Percentiles rank a stretch among this genome's conserved stretches.
Evolutionary conservation across 2,888 invertebrate species (phyloP).

Genomic region (Drosophila lutescens): DNA sequence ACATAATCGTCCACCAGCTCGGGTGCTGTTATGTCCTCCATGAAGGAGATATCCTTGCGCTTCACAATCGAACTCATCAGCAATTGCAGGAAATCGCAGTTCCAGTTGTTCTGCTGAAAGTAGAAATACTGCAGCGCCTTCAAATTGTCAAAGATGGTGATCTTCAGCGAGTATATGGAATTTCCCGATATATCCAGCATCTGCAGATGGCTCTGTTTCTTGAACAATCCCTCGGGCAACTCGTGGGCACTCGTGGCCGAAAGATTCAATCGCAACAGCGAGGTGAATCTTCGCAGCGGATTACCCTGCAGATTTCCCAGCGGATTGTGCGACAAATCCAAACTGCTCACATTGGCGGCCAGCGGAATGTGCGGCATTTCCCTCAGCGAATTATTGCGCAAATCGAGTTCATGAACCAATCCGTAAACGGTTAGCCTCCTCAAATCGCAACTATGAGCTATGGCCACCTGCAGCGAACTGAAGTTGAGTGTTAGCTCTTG

Average conservation of each 20-base stretch:
- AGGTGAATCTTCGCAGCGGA: conserved; percentile 77
- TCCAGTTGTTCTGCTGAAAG: conserved; percentile 83
- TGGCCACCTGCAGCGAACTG: conserved; percentile 65
- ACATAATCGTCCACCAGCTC: conserved; percentile 83
- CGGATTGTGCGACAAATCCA: conserved; percentile 81
- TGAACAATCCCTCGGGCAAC: conserved; percentile 80
- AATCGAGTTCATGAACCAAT: conserved; percentile 74
- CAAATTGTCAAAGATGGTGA: conserved; percentile 80
- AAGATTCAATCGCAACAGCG: conserved; percentile 76
- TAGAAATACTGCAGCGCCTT: conserved; percentile 82
- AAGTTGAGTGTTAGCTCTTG: conserved; percentile 81
- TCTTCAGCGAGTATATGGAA: conserved; percentile 80
- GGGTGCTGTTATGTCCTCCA: conserved; percentile 81
- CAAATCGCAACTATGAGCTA: conserved; percentile 80
- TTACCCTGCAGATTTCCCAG: conserved; percentile 79
- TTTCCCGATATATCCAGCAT: conserved; percentile 81
- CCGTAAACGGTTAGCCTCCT: conserved; percentile 79
- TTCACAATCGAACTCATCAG: conserved; percentile 83
- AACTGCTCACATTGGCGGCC: conserved; percentile 76
- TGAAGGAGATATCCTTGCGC: conserved; percentile 80
- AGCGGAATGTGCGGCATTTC: conserved; percentile 81
- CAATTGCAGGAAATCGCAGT: conserved; percentile 82
- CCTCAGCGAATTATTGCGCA: conserved; percentile 81
- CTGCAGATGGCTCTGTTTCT: conserved; percentile 79
- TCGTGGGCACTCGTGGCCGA: conserved; percentile 80